Evolutionary conservation across 2,113 vertebrate genomes (phyloP).

Genomic region (Vidua macroura): DNA sequence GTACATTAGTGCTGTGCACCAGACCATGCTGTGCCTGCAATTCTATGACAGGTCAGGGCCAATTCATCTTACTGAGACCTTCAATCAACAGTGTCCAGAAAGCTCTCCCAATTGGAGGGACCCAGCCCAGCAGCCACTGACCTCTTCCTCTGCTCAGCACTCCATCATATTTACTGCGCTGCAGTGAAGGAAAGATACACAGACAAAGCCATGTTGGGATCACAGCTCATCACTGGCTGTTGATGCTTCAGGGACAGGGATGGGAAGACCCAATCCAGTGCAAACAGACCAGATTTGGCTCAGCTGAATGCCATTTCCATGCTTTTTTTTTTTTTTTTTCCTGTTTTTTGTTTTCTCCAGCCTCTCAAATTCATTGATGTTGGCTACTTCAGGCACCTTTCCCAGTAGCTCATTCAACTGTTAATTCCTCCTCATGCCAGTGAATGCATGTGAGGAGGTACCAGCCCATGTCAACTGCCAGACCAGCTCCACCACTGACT

Average conservation of each 20-base stretch:
- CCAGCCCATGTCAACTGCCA: neutral
- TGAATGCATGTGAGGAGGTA: fast-evolving
- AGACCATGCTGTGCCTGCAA: neutral
- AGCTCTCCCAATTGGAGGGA: conserved; percentile 14
- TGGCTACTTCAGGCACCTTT: neutral
- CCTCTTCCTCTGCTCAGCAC: neutral
- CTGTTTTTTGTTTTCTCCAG: neutral
- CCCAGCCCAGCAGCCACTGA: neutral
- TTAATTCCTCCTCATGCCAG: neutral
- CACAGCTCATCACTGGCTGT: neutral
- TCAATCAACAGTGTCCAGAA: conserved; percentile 15
- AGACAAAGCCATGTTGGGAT: neutral
- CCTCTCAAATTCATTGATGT: neutral
- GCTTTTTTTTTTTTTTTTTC: neutral
- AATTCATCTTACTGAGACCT: neutral
- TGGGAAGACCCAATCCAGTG: neutral
- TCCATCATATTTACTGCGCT: neutral
- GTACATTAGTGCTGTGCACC: conserved; percentile 1
- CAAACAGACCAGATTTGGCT: neutral
- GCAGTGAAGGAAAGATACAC: neutral
- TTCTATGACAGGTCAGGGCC: neutral
- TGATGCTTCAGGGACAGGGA: neutral
- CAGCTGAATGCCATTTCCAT: neutral
- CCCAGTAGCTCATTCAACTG: neutral
- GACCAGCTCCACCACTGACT: neutral